phyloP scores from a whole-genome alignment of 2,888 invertebrate species.

The Stomorhina lunata region DNA sequence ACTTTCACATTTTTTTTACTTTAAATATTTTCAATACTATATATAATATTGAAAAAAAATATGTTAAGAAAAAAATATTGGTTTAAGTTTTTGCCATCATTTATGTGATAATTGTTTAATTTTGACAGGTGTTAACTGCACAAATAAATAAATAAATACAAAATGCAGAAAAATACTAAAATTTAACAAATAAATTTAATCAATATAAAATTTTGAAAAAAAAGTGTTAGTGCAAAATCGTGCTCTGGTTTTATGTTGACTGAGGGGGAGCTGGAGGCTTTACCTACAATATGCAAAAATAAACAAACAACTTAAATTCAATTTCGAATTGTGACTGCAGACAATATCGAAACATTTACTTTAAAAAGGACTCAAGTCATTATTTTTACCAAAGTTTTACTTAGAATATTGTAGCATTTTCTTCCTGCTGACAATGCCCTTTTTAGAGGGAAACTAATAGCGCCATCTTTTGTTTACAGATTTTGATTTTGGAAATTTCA shows the following conservation, averaged over 20 bases:
- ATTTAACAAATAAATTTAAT: neutral
- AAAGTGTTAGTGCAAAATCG: slow-evolving; percentile 4
- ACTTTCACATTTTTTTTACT: neutral
- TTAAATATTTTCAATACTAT: slow-evolving; percentile 5
- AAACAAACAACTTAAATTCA: neutral
- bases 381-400: too few relatives aligned
- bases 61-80: neutral
- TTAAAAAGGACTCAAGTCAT: too few relatives aligned
- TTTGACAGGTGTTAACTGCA: slow-evolving; percentile 61
- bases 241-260: neutral
- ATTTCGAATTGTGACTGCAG: slow-evolving; percentile 12
- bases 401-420: too few relatives aligned
- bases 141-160: slow-evolving; percentile 16
- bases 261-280: neutral
- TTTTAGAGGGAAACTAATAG: too few relatives aligned
- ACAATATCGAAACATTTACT: too few relatives aligned
- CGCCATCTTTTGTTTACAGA: too few relatives aligned
- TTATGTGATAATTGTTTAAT: slow-evolving; percentile 44
- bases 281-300: neutral
- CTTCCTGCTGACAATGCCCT: too few relatives aligned
- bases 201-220: neutral
- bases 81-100: slow-evolving; percentile 1
- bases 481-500: too few relatives aligned
- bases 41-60: neutral
- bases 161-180: neutral